phyloP scores from a whole-genome alignment of 2,888 invertebrate genomes.

The Uropetala carovei region DNA sequence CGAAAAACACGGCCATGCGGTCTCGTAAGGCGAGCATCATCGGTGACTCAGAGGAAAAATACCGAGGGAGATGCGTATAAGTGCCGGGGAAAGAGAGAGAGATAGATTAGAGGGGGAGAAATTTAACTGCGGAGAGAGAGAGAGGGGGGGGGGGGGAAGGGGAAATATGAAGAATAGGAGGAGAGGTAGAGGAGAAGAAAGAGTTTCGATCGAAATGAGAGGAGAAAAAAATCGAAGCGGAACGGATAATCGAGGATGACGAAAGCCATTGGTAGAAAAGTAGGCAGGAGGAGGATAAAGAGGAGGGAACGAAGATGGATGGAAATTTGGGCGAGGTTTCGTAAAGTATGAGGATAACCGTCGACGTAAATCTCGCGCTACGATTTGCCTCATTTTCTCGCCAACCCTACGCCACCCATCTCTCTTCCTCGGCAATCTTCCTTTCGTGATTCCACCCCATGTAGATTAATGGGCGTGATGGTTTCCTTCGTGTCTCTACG shows the following conservation, averaged over 20 bases:
- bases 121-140: not conserved
- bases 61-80: not conserved
- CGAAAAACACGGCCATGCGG: conserved; percentile 11
- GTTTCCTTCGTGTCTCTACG: too few relatives aligned
- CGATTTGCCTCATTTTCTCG: too few relatives aligned
- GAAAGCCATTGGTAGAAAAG: not conserved
- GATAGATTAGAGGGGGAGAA: not conserved
- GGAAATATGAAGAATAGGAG: not conserved
- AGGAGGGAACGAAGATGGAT: too few relatives aligned
- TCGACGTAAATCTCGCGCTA: too few relatives aligned
- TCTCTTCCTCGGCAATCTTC: too few relatives aligned
- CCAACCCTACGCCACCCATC: too few relatives aligned
- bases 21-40: conserved; percentile 1
- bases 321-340: too few relatives aligned
- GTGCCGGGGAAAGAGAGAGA: not conserved
- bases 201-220: not conserved
- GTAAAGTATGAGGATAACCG: too few relatives aligned
- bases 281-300: too few relatives aligned
- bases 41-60: conserved; percentile 15
- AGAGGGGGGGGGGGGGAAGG: not conserved
- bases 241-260: not conserved
- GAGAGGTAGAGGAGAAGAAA: too few relatives aligned
- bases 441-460: too few relatives aligned
- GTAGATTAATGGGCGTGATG: too few relatives aligned
- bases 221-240: not conserved